Conservation (phyloP, 2,113 vertebrate genomes). For the Galbula dea region DNA sequence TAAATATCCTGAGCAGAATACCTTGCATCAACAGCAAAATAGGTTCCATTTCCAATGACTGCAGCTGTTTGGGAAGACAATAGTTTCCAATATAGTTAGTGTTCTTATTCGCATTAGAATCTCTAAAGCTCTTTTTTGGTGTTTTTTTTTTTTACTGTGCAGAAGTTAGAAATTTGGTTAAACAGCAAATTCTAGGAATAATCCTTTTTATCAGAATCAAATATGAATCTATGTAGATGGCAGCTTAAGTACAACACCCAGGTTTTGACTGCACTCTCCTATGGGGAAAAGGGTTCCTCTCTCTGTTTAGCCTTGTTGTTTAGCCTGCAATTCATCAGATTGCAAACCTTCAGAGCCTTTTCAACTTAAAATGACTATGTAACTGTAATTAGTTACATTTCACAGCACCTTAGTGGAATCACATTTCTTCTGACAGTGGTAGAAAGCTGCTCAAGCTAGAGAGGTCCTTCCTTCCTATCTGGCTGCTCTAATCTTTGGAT, state of each 20-base stretch:
- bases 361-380: neutral
- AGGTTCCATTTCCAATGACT: constrained; percentile 75
- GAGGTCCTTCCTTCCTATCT: neutral
- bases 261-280: neutral
- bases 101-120: neutral
- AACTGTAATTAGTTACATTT: neutral
- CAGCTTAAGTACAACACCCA: neutral
- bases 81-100: neutral
- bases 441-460: neutral
- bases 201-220: neutral
- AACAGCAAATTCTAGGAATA: neutral
- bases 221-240: neutral
- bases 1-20: constrained; percentile 74
- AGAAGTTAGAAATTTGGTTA: neutral
- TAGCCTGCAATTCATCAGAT: neutral
- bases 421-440: neutral
- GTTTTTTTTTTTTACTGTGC: neutral
- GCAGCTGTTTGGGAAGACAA: constrained; percentile 67
- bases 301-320: neutral
- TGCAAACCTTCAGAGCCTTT: neutral
- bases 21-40: constrained; percentile 78
- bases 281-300: neutral
- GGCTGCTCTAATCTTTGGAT: neutral
- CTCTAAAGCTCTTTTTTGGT: neutral
- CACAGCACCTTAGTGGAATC: neutral